Percentiles rank a stretch among this genome's conserved stretches.
These are phyloP conservation scores for Apodemus speciosus DNA, from an alignment of 2,113 vertebrate species.

Conservation along the genomic window DNA sequence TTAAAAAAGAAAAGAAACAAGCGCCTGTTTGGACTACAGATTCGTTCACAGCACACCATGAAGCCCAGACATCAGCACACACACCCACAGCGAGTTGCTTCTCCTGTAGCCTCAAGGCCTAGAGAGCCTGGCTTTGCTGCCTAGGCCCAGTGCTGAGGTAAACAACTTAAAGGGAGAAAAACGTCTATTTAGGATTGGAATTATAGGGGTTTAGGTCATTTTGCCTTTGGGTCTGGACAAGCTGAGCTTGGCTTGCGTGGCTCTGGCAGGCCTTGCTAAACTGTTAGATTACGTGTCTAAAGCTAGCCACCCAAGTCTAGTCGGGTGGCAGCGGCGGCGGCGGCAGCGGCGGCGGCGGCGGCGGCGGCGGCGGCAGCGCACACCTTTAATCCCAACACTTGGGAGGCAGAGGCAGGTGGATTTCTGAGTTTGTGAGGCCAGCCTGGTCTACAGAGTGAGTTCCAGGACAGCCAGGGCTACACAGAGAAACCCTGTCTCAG, in stretches of 20 bases:
- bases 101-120: background rate
- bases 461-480: no score
- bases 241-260: background rate
- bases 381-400: no score
- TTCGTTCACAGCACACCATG: no score
- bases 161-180: background rate
- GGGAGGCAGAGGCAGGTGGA: no score
- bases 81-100: background rate
- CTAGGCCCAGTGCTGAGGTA: background rate
- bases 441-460: no score
- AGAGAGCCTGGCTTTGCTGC: background rate
- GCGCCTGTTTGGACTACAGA: background rate
- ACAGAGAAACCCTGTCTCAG: no score
- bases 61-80: background rate
- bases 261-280: background rate
- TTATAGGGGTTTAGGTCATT: background rate
- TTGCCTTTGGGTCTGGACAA: background rate
- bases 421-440: no score
- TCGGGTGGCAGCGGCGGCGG: no score
- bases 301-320: background rate
- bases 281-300: background rate
- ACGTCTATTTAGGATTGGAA: background rate
- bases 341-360: no score
- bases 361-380: no score
- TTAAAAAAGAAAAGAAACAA: background rate